Evolutionary conservation across 2,888 invertebrate genomes (phyloP), one percentile per base, ranked within the genome.

Genomic region (Argyresthia albistria): DNA sequence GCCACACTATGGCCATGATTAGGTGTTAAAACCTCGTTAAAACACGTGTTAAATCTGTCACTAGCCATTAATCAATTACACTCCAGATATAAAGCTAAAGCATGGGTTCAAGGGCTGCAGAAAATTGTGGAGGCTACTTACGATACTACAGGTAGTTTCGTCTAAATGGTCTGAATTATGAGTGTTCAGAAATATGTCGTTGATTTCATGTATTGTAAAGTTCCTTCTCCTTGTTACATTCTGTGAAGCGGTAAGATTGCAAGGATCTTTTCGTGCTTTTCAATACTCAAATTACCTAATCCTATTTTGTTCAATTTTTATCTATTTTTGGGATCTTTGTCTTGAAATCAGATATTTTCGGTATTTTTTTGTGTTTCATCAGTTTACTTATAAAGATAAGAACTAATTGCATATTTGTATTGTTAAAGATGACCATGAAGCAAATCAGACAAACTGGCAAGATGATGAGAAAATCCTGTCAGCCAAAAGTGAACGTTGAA

Each of bases 391-490:
- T n/a, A n/a, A n/a, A n/a, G n/a, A n/a, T n/a, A n/a, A n/a, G n/a
- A n/a, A 25, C 6, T 25, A 6, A 25, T 25, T 25, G 2, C 6
- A 2, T n/a, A 6, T 11, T 39, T 8, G 3, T 39, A 39, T 48
- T 15, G 46, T 25, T 73, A 54, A 70, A 88, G 88, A 86, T 88
- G 88, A 87, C 88, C 8, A 82, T 84, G 74, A 91, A 91, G 54
- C 93, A 93, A 72, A 79, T 93, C 65, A 88, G 70, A 62, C 87
- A 90, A 14, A 89, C 92, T 0, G 89, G 89, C 0, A 90, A 89
- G 68, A 78, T 90, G 63, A 88, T 93, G 74, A 78, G 92, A 49
- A 92, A 91, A 63, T 78, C 89, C 0, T 93, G 93, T 59, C 79
- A 89, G 55, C 90, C 91, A 1, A 93, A 93, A 76, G 88, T 86